Percentiles rank a stretch among this genome's conserved stretches.
phyloP scores from a whole-genome alignment of 2,888 invertebrate genomes.

The Dryococelus australis region DNA sequence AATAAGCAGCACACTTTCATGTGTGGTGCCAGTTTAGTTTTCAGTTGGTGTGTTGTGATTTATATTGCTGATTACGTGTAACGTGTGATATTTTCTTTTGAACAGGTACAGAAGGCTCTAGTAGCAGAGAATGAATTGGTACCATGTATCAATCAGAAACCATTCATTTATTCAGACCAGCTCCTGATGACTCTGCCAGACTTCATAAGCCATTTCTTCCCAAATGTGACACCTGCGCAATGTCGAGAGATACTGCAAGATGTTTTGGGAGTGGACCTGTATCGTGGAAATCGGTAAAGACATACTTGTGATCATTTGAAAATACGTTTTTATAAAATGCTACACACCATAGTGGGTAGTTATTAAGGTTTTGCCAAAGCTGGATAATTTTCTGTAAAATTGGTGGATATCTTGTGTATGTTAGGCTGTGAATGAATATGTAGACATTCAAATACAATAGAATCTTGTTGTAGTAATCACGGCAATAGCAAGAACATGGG shows the following conservation, averaged over 20 bases:
- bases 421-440: no score
- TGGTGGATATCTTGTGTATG: no score
- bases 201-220: constrained; percentile 82
- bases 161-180: constrained; percentile 77
- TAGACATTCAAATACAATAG: no score
- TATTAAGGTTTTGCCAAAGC: no score
- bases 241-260: constrained; percentile 81
- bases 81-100: neutral
- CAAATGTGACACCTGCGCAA: constrained; percentile 73
- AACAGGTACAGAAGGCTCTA: constrained; percentile 76
- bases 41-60: no score
- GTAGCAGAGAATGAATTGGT: constrained; percentile 82
- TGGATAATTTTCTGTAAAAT: no score
- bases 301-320: constrained; percentile 4
- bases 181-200: constrained; percentile 84
- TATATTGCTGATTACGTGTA: neutral
- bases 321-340: neutral
- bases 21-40: no score
- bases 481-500: no score
- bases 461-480: no score
- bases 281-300: constrained; percentile 83
- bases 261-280: constrained; percentile 80
- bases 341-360: neutral
- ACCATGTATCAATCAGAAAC: constrained; percentile 87
- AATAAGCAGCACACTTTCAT: no score